Evolutionary conservation across 2,888 invertebrate genomes (phyloP).

Genomic region (Trachelus tabidus): DNA sequence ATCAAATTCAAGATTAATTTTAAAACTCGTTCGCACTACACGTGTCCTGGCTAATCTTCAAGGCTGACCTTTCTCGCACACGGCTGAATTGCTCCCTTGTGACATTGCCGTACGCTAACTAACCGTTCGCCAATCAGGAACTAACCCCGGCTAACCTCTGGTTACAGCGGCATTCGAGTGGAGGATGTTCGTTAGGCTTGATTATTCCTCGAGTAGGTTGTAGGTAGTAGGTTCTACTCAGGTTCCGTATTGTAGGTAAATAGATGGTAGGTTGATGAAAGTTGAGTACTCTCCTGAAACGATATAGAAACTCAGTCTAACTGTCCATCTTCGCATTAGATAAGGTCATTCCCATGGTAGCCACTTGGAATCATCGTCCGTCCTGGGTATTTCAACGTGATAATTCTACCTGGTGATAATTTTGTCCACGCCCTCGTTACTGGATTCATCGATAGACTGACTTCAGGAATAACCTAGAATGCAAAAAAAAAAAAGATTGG

Average conservation of each 20-base stretch:
- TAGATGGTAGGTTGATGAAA: neutral
- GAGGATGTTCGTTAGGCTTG: slow-evolving; percentile 30
- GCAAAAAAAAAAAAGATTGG: too few relatives aligned
- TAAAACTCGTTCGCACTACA: neutral
- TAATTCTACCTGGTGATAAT: too few relatives aligned
- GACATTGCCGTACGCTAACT: slow-evolving; percentile 16
- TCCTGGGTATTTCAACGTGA: neutral
- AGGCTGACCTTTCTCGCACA: neutral
- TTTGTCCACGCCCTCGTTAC: too few relatives aligned
- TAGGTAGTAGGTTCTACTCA: neutral
- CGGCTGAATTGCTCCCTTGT: neutral
- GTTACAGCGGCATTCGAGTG: neutral
- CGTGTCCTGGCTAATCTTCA: neutral
- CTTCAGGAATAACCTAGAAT: too few relatives aligned
- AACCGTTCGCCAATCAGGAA: slow-evolving; percentile 32
- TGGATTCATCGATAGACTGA: too few relatives aligned
- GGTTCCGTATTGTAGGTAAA: neutral
- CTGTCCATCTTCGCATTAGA: neutral
- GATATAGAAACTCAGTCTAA: neutral
- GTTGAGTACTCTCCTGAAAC: neutral
- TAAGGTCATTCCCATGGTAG: neutral
- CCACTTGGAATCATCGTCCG: neutral
- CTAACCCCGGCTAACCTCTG: slow-evolving; percentile 40
- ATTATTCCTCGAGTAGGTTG: slow-evolving; percentile 30
- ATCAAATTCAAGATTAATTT: neutral